Percentiles rank a stretch among this genome's conserved stretches.
Evolutionary conservation across 2,113 vertebrate species (phyloP).

Genomic region (Aspiorhynchus laticeps): DNA sequence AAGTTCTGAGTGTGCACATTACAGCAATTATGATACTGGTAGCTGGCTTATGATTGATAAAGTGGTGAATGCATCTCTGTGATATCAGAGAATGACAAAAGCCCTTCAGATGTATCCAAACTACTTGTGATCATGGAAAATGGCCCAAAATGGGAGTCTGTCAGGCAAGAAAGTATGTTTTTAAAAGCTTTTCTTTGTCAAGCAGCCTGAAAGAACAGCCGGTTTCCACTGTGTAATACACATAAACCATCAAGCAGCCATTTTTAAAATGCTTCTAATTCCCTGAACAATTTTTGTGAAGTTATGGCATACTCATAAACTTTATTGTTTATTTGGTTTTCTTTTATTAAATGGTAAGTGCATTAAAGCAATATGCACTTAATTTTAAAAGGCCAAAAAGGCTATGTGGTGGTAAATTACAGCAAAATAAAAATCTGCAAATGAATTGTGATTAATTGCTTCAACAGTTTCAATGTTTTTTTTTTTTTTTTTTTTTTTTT

Average conservation of each 20-base stretch:
- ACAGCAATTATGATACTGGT: constrained; percentile 8
- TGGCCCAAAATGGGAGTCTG: neutral
- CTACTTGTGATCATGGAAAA: constrained; percentile 30
- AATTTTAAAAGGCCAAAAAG: neutral
- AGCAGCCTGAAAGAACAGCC: neutral
- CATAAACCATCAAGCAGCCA: neutral
- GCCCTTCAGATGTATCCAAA: neutral
- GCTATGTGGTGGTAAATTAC: neutral
- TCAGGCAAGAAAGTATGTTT: neutral
- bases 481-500: neutral
- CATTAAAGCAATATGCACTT: neutral
- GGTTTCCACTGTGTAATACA: neutral
- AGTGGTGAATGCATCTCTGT: neutral
- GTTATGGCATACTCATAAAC: neutral
- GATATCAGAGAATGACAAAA: constrained; percentile 11
- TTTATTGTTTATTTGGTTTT: neutral
- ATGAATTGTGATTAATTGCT: constrained; percentile 2
- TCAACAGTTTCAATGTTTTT: neutral
- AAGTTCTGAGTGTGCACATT: neutral
- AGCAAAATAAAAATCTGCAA: neutral
- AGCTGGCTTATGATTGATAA: constrained; percentile 14
- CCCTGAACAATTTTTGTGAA: neutral
- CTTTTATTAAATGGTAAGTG: neutral
- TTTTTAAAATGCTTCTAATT: neutral
- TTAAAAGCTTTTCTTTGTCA: constrained; percentile 8